Evolutionary conservation across 2,797 vertebrate genomes (phyloP).

Genomic region (Sebastiscus tertius): DNA sequence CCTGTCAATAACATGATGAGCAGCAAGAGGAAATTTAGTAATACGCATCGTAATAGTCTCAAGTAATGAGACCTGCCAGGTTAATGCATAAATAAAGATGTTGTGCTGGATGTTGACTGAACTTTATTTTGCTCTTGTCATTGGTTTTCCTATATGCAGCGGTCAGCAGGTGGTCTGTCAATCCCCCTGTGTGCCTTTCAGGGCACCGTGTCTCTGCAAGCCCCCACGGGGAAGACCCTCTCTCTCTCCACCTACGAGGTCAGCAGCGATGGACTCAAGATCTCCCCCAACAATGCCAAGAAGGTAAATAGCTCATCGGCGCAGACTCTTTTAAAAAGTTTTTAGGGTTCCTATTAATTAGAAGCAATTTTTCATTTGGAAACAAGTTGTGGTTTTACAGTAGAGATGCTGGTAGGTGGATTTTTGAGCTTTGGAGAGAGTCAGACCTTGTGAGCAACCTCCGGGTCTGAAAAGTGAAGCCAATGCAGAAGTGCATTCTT

Average conservation of each 20-base stretch:
- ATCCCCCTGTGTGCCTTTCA: constrained; percentile 96
- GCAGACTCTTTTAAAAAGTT: no score
- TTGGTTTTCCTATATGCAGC: constrained; percentile 74
- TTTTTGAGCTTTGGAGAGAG: neutral
- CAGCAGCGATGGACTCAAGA: constrained; percentile 93
- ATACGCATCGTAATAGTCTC: neutral
- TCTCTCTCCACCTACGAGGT: constrained; percentile 98
- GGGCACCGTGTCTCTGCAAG: constrained; percentile 95
- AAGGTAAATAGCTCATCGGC: constrained; percentile 71
- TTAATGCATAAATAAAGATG: neutral
- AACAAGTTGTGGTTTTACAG: neutral
- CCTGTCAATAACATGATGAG: constrained; percentile 3
- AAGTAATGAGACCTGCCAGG: neutral
- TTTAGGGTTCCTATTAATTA: neutral
- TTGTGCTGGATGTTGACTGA: neutral
- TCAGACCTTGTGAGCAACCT: neutral
- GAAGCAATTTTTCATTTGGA: neutral
- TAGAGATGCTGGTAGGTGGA: neutral
- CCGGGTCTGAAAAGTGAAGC: no score
- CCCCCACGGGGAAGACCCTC: constrained; percentile 94
- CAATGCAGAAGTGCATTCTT: no score
- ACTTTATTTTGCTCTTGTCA: neutral
- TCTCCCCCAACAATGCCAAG: constrained; percentile 86
- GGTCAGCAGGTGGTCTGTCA: constrained; percentile 86
- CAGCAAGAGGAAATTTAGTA: neutral